Evolutionary conservation across 2,888 invertebrate species (phyloP).

Genomic region (Xestia xanthographa): DNA sequence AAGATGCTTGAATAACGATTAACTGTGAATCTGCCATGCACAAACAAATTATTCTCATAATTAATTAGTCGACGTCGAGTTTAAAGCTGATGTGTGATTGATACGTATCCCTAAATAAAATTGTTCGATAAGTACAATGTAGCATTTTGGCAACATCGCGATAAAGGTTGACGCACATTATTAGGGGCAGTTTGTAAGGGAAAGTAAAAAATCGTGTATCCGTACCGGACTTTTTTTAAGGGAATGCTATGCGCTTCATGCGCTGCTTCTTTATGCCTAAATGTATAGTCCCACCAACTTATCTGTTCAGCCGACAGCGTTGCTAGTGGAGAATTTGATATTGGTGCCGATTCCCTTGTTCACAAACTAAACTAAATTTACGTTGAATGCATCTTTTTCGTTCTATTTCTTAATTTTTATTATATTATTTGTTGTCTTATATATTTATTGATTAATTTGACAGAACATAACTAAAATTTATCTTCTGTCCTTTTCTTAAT

Average conservation of each 20-base stretch:
- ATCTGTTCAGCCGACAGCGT: too few species aligned
- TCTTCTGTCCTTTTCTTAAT: too few species aligned
- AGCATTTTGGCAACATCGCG: background rate
- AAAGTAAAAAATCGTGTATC: background rate
- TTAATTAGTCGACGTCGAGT: background rate
- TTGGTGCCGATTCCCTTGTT: too few species aligned
- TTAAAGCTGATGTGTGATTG: constrained; percentile 12
- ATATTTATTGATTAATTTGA: too few species aligned
- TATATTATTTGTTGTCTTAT: too few species aligned
- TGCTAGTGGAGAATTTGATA: too few species aligned
- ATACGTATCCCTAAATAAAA: background rate
- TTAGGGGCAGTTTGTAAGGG: background rate
- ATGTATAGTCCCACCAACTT: background rate
- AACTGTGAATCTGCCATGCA: constrained; percentile 6
- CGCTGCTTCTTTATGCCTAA: background rate
- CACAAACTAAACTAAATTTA: too few species aligned
- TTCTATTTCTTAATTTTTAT: too few species aligned
- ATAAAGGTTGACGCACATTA: background rate
- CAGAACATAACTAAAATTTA: too few species aligned
- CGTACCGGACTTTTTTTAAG: background rate
- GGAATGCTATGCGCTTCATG: background rate
- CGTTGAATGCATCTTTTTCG: too few species aligned
- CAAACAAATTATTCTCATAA: constrained; percentile 22
- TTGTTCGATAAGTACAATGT: background rate
- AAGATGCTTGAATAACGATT: background rate